Conservation (phyloP, 2,888 invertebrate species). For the Drosophila mayaguana region DNA sequence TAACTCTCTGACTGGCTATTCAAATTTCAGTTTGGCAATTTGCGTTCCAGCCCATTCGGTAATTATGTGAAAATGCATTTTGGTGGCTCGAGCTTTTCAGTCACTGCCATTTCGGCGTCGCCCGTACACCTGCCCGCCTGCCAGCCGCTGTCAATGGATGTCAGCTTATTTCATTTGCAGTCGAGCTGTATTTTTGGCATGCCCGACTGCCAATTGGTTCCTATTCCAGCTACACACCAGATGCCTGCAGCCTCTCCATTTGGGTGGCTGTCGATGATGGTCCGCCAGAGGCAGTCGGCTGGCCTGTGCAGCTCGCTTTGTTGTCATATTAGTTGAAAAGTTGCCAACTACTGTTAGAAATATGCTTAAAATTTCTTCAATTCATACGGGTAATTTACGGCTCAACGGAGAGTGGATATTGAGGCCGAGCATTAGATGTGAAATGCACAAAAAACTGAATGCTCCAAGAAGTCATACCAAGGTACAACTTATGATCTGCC, state of each 20-base stretch:
- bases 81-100: constrained; percentile 59
- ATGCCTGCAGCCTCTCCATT: constrained; percentile 27
- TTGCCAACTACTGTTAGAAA: constrained; percentile 48
- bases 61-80: constrained; percentile 79
- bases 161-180: constrained; percentile 73
- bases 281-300: constrained; percentile 35
- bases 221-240: constrained; percentile 10
- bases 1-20: constrained; percentile 51
- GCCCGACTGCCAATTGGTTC: constrained; percentile 46
- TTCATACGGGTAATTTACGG: constrained; percentile 8
- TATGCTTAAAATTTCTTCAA: constrained; percentile 14
- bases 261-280: constrained; percentile 34
- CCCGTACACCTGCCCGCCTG: constrained; percentile 31
- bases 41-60: constrained; percentile 72
- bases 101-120: constrained; percentile 45
- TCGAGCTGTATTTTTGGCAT: constrained; percentile 23
- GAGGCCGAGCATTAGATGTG: neutral
- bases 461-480: neutral
- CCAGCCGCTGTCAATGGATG: constrained; percentile 67
- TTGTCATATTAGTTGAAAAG: constrained; percentile 60
- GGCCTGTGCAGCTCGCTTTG: constrained; percentile 53
- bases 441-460: neutral
- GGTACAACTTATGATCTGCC: too few species aligned
- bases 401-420: neutral
- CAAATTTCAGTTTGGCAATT: constrained; percentile 76